Base-by-base conservation (phyloP, 2,797 vertebrate species). In the Dendrocincla tyrannina region DNA sequence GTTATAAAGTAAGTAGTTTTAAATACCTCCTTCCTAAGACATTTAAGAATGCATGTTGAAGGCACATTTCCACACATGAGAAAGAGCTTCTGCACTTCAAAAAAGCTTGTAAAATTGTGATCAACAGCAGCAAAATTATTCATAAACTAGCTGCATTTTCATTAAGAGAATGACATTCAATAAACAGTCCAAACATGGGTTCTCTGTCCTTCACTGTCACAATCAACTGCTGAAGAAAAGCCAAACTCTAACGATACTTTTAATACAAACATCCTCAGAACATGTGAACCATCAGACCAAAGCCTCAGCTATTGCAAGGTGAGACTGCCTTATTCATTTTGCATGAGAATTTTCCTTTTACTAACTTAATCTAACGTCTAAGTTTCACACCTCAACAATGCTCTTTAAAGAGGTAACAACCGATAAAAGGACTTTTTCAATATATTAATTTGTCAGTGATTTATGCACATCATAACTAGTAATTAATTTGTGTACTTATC, bases 281-380 rank as follows among this genome's bases (percentile, higher is more conserved):
- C 22, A 52, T 0, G 0, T 2, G 6, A 44, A 68, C 41, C 13
- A 30, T 81, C 58, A 35, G 37, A 70, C 10, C 30, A 74, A 88
- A 92, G 33, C 12, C n/a, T 74, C 68, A 77, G 41, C 33, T 60
- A 39, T 19, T 1, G 3, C 41, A 55, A 35, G 22, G n/a, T 59
- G 27, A 87, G 28, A 2, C 8, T 73, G 8, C 18, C 9, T 77
- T 74, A 55, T 30, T 70, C 3, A n/a, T 80, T 83, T 87, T 70
- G 28, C 0, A 0, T 50, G 22, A 83, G 30, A 72, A 42, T 77
- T 87, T 79, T 85, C 35, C 62, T 63, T 50, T 73, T 42, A 42
- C 33, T 67, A 44, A 62, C 24, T 81, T 87, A 44, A 58, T 24
- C 78, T 87, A 41, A 44, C 24, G 27, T 56, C 59, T 91, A 23